Evolutionary conservation across 2,797 vertebrate genomes (phyloP).

Genomic region (Acanthornis magna): DNA sequence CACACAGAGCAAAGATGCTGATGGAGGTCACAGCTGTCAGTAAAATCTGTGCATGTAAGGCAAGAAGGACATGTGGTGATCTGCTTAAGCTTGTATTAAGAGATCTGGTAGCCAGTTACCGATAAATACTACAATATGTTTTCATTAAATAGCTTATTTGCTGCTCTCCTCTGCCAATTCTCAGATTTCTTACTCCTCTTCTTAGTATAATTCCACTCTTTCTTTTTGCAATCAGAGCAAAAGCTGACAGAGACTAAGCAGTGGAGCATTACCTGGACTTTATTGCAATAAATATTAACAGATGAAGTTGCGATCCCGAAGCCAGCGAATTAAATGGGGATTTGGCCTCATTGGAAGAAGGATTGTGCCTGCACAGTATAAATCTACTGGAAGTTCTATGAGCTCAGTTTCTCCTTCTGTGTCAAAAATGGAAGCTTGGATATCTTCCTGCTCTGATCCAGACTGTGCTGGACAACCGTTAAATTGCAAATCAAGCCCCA

Average conservation of each 20-base stretch:
- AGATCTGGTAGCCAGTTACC: slow-evolving; percentile 56
- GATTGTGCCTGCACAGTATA: not conserved
- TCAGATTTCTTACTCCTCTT: not conserved
- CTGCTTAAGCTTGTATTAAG: slow-evolving; percentile 70
- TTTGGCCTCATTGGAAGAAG: not conserved
- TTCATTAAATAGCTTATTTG: slow-evolving; percentile 20
- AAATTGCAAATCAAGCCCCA: not conserved
- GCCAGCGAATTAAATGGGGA: not conserved
- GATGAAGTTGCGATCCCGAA: not conserved
- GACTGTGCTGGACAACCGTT: not conserved
- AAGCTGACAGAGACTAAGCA: not conserved
- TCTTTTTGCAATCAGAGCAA: not conserved
- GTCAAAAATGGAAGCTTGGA: not conserved
- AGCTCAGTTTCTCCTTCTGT: not conserved
- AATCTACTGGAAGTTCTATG: not conserved
- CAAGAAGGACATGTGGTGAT: slow-evolving; percentile 51
- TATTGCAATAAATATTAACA: not conserved
- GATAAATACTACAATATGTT: slow-evolving; percentile 59
- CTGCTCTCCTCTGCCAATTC: not conserved
- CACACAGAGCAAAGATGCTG: not conserved
- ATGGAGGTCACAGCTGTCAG: slow-evolving; percentile 12
- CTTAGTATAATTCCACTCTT: not conserved
- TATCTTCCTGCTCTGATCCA: not conserved
- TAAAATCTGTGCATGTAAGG: slow-evolving; percentile 51
- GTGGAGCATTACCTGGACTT: not conserved